Evolutionary conservation across 2,113 vertebrate species (phyloP).

Genomic region (Pachycephala philippinensis): DNA sequence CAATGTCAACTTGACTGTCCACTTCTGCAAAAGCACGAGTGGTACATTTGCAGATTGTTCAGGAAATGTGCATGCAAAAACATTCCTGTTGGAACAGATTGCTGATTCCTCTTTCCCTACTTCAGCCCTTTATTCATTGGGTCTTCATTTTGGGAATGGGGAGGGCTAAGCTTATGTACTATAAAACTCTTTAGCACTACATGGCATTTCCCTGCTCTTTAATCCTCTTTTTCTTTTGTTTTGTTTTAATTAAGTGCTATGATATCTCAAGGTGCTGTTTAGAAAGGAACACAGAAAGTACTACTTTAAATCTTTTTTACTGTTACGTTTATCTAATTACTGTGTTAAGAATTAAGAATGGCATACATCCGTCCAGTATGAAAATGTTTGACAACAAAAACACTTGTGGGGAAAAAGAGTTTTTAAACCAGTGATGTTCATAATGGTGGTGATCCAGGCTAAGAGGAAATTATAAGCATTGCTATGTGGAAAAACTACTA

Average conservation of each 20-base stretch:
- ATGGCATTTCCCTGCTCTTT: neutral
- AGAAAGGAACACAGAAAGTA: neutral
- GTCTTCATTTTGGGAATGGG: slow-evolving; percentile 22
- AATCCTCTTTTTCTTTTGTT: neutral
- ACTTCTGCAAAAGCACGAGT: neutral
- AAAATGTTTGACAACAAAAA: neutral
- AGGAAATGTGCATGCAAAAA: slow-evolving; percentile 37
- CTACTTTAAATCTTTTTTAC: neutral
- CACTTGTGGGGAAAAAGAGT: neutral
- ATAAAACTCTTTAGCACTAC: neutral
- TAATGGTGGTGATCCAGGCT: neutral
- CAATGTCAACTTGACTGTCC: neutral
- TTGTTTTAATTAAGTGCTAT: neutral
- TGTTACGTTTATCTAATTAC: neutral
- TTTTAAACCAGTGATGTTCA: neutral
- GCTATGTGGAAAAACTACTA: neutral
- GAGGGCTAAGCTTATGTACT: neutral
- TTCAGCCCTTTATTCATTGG: slow-evolving; percentile 40
- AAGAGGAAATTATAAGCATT: neutral
- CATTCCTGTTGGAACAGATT: slow-evolving; percentile 58
- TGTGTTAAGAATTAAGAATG: neutral
- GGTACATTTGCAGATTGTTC: slow-evolving; percentile 48
- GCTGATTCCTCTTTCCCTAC: slow-evolving; percentile 1
- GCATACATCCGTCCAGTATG: neutral
- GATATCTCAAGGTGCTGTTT: neutral